phyloP scores from a whole-genome alignment of 2,888 invertebrate genomes.

The Tricholauxania praeusta region DNA sequence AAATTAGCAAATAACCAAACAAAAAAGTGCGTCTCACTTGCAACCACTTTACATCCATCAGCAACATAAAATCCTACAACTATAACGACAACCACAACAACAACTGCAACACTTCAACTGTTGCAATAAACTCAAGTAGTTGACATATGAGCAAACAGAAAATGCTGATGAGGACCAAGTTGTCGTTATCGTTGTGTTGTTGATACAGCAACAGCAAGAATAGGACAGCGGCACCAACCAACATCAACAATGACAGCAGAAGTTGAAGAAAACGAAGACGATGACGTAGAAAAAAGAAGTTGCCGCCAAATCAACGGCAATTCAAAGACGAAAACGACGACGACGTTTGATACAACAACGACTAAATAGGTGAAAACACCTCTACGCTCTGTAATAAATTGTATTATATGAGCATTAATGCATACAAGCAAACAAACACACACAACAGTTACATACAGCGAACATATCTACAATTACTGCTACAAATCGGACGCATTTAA shows the following conservation, averaged over 20 bases:
- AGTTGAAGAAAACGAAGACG: conserved; percentile 16
- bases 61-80: conserved; percentile 58
- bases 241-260: not conserved
- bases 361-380: conserved; percentile 23
- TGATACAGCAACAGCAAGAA: not conserved
- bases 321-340: not conserved
- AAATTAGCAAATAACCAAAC: too few relatives aligned
- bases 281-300: conserved; percentile 2
- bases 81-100: conserved; percentile 50
- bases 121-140: conserved; percentile 48
- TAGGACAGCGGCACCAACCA: too few relatives aligned
- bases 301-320: conserved; percentile 7
- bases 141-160: conserved; percentile 61
- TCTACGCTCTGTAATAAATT: conserved; percentile 27
- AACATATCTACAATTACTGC: not conserved
- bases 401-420: conserved; percentile 7
- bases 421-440: conserved; percentile 12
- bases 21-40: not conserved
- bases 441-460: not conserved
- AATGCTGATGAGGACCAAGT: conserved; percentile 4
- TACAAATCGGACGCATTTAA: conserved; percentile 8
- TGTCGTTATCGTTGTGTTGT: not conserved
- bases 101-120: conserved; percentile 32
- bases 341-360: not conserved
- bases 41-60: conserved; percentile 63